Base-by-base conservation (phyloP, 1,140 invertebrate genomes). In the Drosophila lacteicornis region DNA sequence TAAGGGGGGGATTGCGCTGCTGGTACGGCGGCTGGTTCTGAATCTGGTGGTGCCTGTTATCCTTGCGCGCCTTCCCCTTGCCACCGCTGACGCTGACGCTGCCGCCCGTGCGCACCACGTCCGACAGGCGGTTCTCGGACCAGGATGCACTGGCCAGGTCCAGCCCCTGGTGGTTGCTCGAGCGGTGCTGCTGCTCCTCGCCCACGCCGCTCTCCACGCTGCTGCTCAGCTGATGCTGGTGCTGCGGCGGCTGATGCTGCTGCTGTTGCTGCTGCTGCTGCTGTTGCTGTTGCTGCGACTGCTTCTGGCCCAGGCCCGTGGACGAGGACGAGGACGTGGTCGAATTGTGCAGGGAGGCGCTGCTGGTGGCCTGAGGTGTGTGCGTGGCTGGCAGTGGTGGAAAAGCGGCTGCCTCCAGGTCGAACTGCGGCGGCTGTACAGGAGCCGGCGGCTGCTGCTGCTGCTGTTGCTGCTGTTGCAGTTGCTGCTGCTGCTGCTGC, bases 331-430 rank as follows among this genome's bases (percentile, higher is more conserved):
- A 63, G 36, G 75, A 71, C 5, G 51, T 25, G 33, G 17, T 59
- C 2, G 67, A 43, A 49, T 55, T 87, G 8, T 91, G 80, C 22
- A 80, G 57, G 63, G 86, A 79, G 57, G 81, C 61, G 19, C 75
- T 78, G 22, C 83, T 75, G 50, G 50, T 69, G 46, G 65, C 70
- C 55, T 90, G 82, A 59, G 75, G 57, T 42, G 68, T 61, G 19
- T 87, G 80, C 22, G 86, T 83, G 43, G 87, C 86, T 55, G 96
- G 96, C 91, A 97, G 94, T 57, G 97, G 97, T 59, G 97, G 97
- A 92, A 98, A 97, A 53, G 96, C 95, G 43, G 95, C 94, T 70
- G 96, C 96, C 93, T 96, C 96, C 58, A 97, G 93, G 92, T 97
- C 97, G 93, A 97, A 97, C 84, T 96, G 95, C 25, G 94, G 93